Evolutionary conservation across 2,888 invertebrate species (phyloP).

Genomic region (Acleris sparsana): DNA sequence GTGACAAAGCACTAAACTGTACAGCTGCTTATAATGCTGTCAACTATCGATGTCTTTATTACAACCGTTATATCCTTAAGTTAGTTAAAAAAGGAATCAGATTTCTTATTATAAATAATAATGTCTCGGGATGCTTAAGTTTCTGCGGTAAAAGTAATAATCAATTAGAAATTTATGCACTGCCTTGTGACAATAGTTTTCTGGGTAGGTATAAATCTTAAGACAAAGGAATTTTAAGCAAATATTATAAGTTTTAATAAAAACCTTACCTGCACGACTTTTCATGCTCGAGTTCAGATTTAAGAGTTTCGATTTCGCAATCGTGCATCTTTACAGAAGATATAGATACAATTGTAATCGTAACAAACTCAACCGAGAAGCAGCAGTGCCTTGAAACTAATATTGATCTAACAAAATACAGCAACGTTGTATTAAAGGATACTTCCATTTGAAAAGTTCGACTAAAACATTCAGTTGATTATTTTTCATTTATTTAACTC

Average conservation of each 20-base stretch:
- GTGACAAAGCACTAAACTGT: no score
- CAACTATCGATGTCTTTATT: no score
- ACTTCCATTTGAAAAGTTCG: background rate
- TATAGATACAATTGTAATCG: background rate
- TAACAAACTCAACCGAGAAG: slow-evolving; percentile 1
- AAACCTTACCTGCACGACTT: slow-evolving; percentile 68
- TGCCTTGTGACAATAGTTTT: background rate
- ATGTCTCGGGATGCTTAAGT: no score
- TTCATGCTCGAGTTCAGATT: slow-evolving; percentile 77
- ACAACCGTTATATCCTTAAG: no score
- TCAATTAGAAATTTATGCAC: background rate
- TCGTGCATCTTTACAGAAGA: slow-evolving; percentile 61
- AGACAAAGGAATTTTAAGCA: no score
- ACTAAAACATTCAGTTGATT: background rate
- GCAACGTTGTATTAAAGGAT: slow-evolving; percentile 39
- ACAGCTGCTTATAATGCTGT: no score
- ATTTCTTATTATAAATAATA: no score
- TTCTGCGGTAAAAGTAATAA: no score
- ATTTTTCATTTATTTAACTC: background rate
- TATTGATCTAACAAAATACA: slow-evolving; percentile 51
- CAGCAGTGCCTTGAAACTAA: background rate
- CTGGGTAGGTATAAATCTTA: no score
- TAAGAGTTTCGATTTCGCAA: slow-evolving; percentile 74
- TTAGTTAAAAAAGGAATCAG: no score
- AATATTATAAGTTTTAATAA: no score